These are phyloP conservation scores for Cairina moschata DNA, from an alignment of 2,113 vertebrate genomes.

Conservation along the genomic window DNA sequence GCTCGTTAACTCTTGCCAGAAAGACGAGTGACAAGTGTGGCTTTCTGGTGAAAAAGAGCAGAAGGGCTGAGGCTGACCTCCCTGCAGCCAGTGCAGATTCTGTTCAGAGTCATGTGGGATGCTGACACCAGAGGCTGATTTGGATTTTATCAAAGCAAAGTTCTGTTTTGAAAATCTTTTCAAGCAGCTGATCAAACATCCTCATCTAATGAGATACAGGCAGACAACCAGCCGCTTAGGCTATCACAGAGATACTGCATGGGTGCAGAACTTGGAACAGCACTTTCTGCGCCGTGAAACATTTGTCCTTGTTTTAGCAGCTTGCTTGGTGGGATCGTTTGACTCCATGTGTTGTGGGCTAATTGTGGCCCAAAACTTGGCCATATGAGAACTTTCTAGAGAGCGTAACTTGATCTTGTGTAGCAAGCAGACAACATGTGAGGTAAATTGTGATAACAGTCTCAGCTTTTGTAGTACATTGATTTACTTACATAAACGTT, in stretches of 20 bases:
- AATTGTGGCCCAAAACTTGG: neutral
- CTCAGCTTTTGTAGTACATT: neutral
- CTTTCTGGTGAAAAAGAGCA: constrained; percentile 23
- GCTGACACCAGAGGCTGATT: neutral
- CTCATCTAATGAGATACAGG: constrained; percentile 12
- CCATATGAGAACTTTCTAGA: neutral
- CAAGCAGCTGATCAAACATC: constrained; percentile 38
- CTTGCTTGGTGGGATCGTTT: neutral
- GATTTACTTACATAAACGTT: neutral
- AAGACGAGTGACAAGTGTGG: constrained; percentile 12
- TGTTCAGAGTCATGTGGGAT: neutral
- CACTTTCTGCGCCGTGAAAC: neutral
- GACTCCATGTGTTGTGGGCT: neutral
- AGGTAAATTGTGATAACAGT: neutral
- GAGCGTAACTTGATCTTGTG: neutral
- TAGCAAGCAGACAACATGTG: neutral
- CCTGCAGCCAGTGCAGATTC: neutral
- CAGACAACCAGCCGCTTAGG: neutral
- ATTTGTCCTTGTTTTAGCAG: neutral
- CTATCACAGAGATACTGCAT: neutral
- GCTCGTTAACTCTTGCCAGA: constrained; percentile 54
- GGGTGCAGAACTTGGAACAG: neutral
- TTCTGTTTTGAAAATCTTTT: neutral
- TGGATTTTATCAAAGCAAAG: constrained; percentile 23
- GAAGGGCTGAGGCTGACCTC: constrained; percentile 40